A percentile compares a stretch with the other conserved stretches of the same genome.
phyloP scores from a whole-genome alignment of 2,113 vertebrate species.

The Myrmecophaga tridactyla region DNA sequence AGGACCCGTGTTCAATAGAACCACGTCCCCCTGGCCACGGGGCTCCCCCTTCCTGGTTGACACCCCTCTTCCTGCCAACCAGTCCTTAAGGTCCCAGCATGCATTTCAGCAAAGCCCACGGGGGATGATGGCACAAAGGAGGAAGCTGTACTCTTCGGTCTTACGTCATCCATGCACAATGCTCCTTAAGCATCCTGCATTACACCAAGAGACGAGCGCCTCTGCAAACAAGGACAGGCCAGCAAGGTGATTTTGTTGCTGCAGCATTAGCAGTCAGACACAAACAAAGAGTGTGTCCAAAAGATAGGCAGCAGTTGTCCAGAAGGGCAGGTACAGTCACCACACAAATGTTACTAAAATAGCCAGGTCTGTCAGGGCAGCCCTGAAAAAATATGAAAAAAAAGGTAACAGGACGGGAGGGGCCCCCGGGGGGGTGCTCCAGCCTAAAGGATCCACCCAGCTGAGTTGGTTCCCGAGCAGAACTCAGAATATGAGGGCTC shows the following conservation, averaged over 20 bases:
- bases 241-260: constrained; percentile 29
- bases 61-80: background rate
- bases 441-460: background rate
- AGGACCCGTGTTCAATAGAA: background rate
- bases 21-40: background rate
- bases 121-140: constrained; percentile 23
- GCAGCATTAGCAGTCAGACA: constrained; percentile 25
- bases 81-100: background rate
- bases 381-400: background rate
- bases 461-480: background rate
- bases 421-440: background rate
- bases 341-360: constrained; percentile 32
- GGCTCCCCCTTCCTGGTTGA: background rate
- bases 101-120: background rate
- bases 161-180: constrained; percentile 30
- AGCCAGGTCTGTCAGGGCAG: constrained; percentile 10
- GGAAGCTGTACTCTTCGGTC: background rate
- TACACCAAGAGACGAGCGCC: constrained; percentile 10
- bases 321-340: background rate
- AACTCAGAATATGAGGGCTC: background rate
- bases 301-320: constrained; percentile 18
- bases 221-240: constrained; percentile 41
- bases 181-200: constrained; percentile 1
- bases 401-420: background rate
- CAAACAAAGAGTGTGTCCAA: constrained; percentile 32